Evolutionary conservation across 2,888 invertebrate species (phyloP).

Genomic region (Diaprepes abbreviatus): DNA sequence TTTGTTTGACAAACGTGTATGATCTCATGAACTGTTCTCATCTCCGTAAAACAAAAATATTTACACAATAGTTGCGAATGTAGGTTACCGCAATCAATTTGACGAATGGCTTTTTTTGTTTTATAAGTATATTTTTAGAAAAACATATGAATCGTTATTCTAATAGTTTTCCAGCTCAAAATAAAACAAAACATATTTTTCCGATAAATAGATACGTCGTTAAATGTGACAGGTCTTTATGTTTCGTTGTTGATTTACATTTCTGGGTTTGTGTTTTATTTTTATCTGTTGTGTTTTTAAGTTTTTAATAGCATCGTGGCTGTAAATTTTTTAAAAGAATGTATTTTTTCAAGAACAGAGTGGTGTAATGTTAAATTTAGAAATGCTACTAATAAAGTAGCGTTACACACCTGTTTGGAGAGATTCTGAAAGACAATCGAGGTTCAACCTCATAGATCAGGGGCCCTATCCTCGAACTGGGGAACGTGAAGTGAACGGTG

Average conservation of each 20-base stretch:
- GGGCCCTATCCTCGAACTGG: too few species aligned
- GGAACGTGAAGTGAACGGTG: too few species aligned
- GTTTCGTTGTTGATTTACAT: neutral
- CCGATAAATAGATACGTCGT: constrained; percentile 1
- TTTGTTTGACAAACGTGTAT: too few species aligned
- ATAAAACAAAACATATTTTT: neutral
- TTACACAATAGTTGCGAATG: neutral
- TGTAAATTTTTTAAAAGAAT: too few species aligned
- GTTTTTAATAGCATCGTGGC: too few species aligned
- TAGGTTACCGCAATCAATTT: neutral
- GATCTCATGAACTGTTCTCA: too few species aligned
- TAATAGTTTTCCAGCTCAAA: neutral
- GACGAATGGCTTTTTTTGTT: neutral
- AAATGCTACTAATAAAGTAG: too few species aligned
- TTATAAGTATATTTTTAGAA: constrained; percentile 1
- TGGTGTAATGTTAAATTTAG: too few species aligned
- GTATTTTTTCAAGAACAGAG: too few species aligned
- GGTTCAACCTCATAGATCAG: too few species aligned
- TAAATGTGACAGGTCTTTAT: neutral
- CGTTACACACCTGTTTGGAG: too few species aligned
- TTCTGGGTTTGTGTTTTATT: neutral
- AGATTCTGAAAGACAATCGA: too few species aligned
- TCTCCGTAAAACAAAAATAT: neutral
- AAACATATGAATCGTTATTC: neutral
- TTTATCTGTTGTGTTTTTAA: neutral